Base-by-base conservation (phyloP, 1,140 invertebrate species). In the Doryteuthis pealeii region DNA sequence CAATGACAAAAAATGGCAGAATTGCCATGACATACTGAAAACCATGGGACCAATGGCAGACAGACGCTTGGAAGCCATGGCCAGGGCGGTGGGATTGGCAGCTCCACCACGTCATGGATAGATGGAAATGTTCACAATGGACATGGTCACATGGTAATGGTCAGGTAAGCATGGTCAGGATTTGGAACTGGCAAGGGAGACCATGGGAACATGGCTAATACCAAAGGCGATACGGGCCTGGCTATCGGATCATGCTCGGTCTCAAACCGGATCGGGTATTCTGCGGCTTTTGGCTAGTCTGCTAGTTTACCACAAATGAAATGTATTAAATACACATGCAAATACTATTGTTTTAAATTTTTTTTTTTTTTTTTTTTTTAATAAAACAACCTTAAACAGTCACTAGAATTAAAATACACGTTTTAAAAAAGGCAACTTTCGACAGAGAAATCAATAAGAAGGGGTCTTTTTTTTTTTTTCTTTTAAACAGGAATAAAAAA, bases 61-160 rank as follows among this genome's bases (percentile, higher is more conserved):
- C 66, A 32, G 54, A 62, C 54, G 66, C 66, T 68, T 75, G 71
- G 68, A 79, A 58, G 43, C 70, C 66, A 73, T 74, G 72, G 74
- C 73, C 71, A 35, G 74, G 32, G 43, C 72, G 72, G 68, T 62
- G 71, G 66, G 76, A 65, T 70, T 70, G 66, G 66, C 66, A 32
- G 30, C 32, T 68, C 66, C 66, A 33, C 66, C 66, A 32, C 32
- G 22, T 68, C 66, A 68, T 68, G 66, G 66, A 32, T 30, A 68
- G 30, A 33, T 68, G 66, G 31, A 68, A 18, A 68, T 68, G 66
- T 31, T 68, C 66, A 68, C 28, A 68, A 33, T 68, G 66, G 66
- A 68, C 66, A 68, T 33, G 66, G 66, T 68, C 66, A 26, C 26
- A 54, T 71, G 70, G 70, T 45, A 30, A 54, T 71, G 70, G 70